Conservation (phyloP, 2,888 invertebrate genomes). For the Diadegma fenestrale region DNA sequence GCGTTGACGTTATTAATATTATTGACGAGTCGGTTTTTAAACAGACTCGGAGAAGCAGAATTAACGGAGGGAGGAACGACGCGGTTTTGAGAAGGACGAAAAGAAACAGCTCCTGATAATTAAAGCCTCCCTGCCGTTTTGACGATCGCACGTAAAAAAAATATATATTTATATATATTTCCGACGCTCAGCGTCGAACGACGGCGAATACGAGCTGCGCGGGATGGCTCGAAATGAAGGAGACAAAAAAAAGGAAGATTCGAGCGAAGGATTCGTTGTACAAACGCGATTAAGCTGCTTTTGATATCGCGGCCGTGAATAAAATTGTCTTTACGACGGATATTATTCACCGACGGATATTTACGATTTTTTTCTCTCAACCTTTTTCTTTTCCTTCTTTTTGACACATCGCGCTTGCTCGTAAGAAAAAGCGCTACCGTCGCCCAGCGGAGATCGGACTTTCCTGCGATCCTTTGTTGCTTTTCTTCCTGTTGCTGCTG, state of each 20-base stretch:
- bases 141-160: neutral
- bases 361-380: neutral
- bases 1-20: neutral
- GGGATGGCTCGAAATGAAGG: slow-evolving; percentile 28
- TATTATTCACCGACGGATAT: slow-evolving; percentile 14
- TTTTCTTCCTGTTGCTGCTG: neutral
- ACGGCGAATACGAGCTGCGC: slow-evolving; percentile 36
- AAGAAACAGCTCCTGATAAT: neutral
- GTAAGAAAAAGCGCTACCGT: slow-evolving; percentile 45
- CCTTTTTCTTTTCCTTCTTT: slow-evolving; percentile 33
- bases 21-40: neutral
- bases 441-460: slow-evolving; percentile 10
- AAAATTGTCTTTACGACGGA: slow-evolving; percentile 15
- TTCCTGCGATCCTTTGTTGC: slow-evolving; percentile 7
- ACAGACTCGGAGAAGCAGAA: neutral
- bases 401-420: slow-evolving; percentile 21
- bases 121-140: neutral
- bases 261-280: slow-evolving; percentile 17
- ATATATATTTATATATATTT: too few species aligned
- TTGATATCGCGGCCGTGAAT: slow-evolving; percentile 39
- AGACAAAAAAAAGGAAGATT: neutral
- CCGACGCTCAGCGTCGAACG: neutral
- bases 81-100: neutral
- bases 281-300: slow-evolving; percentile 30
- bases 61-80: neutral